Conservation (phyloP, 2,797 vertebrate species). For the Enteromius viviparus region DNA sequence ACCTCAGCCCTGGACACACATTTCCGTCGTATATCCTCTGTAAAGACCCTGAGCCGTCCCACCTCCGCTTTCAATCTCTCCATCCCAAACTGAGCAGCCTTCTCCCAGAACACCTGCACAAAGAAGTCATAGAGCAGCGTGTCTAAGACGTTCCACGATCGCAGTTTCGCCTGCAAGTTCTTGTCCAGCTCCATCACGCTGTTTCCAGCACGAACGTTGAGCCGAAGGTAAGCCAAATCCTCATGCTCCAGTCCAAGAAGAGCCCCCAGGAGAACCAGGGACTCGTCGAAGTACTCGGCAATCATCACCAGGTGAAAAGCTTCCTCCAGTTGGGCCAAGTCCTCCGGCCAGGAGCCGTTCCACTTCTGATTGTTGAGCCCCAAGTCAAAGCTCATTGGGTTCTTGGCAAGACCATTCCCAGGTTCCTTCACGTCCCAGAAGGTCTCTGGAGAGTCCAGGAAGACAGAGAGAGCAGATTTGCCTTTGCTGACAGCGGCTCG, state of each 20-base stretch:
- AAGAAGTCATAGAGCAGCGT: constrained; percentile 61
- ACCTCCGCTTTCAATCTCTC: constrained; percentile 58
- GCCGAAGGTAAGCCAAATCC: constrained; percentile 61
- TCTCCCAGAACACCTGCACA: constrained; percentile 60
- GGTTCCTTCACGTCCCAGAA: constrained; percentile 56
- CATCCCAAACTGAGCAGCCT: constrained; percentile 52
- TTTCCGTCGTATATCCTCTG: constrained; percentile 34
- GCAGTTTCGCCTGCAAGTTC: constrained; percentile 31
- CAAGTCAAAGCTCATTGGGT: constrained; percentile 68
- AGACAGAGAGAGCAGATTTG: constrained; percentile 51
- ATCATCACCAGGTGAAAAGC: constrained; percentile 68
- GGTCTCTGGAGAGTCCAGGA: constrained; percentile 45
- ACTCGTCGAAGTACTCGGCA: constrained; percentile 68
- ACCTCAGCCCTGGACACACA: constrained; percentile 53
- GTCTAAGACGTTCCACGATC: constrained; percentile 60
- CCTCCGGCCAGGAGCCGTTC: constrained; percentile 45
- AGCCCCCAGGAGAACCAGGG: constrained; percentile 57
- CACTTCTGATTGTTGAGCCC: constrained; percentile 54
- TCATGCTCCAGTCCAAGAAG: constrained; percentile 58
- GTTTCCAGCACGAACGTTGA: constrained; percentile 44
- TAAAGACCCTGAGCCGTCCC: constrained; percentile 50
- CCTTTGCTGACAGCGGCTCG: constrained; percentile 4
- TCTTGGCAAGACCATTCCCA: constrained; percentile 54
- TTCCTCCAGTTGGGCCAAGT: constrained; percentile 58
- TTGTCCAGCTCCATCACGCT: constrained; percentile 24